Conservation (phyloP, 2,113 vertebrate species). For the Petrocephalus zakoni region DNA sequence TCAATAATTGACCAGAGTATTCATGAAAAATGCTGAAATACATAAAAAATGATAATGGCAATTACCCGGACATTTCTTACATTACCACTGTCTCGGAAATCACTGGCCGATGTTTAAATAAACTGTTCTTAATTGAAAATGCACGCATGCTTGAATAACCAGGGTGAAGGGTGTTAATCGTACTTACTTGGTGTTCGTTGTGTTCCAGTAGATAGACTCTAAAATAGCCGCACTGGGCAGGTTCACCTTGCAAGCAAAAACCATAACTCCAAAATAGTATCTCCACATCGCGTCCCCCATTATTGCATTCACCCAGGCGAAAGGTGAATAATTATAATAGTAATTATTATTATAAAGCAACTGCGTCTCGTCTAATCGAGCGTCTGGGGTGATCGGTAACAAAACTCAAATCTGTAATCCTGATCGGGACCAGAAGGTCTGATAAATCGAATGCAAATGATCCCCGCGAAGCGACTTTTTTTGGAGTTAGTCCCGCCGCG, state of each 20-base stretch:
- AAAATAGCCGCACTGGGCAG: constrained; percentile 84
- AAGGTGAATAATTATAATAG: constrained; percentile 38
- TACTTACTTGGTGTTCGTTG: constrained; percentile 96
- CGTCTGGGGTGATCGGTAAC: constrained; percentile 19
- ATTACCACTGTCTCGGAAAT: neutral
- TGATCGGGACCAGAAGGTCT: constrained; percentile 24
- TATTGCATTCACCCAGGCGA: constrained; percentile 53
- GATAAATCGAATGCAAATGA: constrained; percentile 28
- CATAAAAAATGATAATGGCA: neutral
- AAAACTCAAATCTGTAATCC: constrained; percentile 38
- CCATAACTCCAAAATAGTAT: constrained; percentile 85
- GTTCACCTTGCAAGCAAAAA: constrained; percentile 85
- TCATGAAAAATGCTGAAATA: neutral
- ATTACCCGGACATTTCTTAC: neutral
- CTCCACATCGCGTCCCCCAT: constrained; percentile 85
- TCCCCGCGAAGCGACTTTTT: constrained; percentile 41
- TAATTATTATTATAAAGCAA: constrained; percentile 23
- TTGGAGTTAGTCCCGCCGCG: constrained; percentile 32
- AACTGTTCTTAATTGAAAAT: constrained; percentile 8
- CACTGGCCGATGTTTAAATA: neutral
- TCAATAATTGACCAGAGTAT: neutral
- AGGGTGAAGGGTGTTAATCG: neutral
- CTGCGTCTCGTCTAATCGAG: constrained; percentile 10
- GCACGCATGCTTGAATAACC: constrained; percentile 7
- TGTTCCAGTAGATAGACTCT: constrained; percentile 98